phyloP scores from a whole-genome alignment of 2,113 vertebrate species.

The Thryonomys swinderianus region DNA sequence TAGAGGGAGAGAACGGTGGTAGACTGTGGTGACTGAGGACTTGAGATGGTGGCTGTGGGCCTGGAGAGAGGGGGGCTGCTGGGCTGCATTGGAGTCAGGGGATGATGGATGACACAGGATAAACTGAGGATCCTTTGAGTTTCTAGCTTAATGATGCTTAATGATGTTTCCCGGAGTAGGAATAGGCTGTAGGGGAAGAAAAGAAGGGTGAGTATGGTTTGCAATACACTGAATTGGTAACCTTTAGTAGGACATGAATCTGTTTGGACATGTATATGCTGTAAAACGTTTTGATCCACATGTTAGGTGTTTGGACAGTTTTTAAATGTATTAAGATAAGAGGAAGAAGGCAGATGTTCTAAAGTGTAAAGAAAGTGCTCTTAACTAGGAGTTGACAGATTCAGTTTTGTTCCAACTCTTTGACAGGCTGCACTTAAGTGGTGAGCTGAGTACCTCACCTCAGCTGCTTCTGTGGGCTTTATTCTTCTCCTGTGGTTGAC shows the following conservation, averaged over 20 bases:
- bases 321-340: neutral
- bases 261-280: neutral
- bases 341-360: neutral
- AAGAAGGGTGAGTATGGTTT: neutral
- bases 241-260: neutral
- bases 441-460: neutral
- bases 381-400: neutral
- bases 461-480: neutral
- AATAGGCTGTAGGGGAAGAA: neutral
- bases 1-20: neutral
- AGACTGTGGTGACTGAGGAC: neutral
- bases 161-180: neutral
- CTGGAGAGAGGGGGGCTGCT: neutral
- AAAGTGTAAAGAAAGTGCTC: neutral
- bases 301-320: neutral
- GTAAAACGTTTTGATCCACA: neutral
- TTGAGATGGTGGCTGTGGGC: neutral
- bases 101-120: neutral
- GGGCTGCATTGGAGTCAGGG: neutral
- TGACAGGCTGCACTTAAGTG: rapidly evolving
- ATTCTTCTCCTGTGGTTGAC: neutral
- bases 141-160: neutral
- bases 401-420: neutral
- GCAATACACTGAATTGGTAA: neutral
- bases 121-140: neutral